phyloP scores from a whole-genome alignment of 1,140 invertebrate genomes.

The Leptopilina boulardi region DNA sequence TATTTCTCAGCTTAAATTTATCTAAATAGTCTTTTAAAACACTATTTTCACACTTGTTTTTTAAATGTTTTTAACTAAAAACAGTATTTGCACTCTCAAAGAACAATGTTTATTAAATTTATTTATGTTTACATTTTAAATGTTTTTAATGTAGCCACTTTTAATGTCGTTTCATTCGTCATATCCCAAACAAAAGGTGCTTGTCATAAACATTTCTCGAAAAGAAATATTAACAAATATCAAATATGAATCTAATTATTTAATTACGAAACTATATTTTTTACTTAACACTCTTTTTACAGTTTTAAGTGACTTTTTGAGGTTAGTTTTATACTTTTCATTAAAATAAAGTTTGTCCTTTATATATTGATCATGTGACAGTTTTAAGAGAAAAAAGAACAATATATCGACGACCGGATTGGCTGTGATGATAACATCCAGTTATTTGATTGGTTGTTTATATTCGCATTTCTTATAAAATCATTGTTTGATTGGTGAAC shows the following conservation, averaged over 20 bases:
- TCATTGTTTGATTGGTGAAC: not conserved
- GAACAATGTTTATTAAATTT: no score
- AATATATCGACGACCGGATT: not conserved
- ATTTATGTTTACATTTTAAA: no score
- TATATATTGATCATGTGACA: slow-evolving; percentile 6
- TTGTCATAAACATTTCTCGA: not conserved
- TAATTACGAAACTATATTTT: not conserved
- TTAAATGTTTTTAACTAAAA: no score
- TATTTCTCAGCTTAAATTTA: no score
- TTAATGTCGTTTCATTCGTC: not conserved
- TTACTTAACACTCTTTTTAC: not conserved
- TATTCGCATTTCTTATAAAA: not conserved
- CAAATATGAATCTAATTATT: not conserved
- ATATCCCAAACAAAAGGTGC: not conserved
- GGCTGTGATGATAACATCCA: not conserved
- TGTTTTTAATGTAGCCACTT: not conserved
- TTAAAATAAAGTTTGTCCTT: not conserved
- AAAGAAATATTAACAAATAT: not conserved
- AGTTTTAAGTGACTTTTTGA: not conserved
- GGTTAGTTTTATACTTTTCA: not conserved
- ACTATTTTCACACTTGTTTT: no score
- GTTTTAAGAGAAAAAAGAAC: not conserved
- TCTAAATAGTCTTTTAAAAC: no score
- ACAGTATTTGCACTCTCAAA: no score
- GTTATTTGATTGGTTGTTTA: not conserved